A percentile compares a stretch with the other conserved stretches of the same genome.
phyloP scores from a whole-genome alignment of 2,888 invertebrate species.

The Caenorhabditis zanzibari region DNA sequence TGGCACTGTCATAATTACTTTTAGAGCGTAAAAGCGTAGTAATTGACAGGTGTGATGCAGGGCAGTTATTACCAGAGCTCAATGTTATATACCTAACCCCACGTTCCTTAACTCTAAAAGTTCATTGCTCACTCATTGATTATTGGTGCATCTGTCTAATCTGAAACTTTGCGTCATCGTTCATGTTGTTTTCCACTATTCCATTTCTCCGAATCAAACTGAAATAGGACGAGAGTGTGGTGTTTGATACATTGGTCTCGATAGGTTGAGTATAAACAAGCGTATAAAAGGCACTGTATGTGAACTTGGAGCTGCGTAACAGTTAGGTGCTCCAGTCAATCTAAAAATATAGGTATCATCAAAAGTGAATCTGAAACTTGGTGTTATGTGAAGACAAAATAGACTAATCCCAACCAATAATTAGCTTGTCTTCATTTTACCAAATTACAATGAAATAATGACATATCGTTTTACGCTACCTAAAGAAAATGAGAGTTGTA shows the following conservation, averaged over 20 bases:
- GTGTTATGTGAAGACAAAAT: no score
- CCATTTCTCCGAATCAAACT: background rate
- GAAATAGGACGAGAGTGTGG: background rate
- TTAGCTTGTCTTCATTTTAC: no score
- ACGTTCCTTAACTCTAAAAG: background rate
- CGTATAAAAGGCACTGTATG: background rate
- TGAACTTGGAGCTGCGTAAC: no score
- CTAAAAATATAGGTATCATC: no score
- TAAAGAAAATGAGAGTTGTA: no score
- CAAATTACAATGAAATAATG: no score
- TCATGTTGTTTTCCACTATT: background rate
- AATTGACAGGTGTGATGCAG: background rate
- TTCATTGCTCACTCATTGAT: constrained; percentile 1
- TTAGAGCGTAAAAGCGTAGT: constrained; percentile 5
- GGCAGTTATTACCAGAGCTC: background rate
- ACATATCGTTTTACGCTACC: no score
- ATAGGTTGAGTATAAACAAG: background rate
- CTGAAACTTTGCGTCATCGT: background rate
- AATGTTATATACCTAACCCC: background rate
- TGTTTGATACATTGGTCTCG: constrained; percentile 11
- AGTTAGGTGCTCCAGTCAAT: no score
- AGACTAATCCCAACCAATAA: no score
- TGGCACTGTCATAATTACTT: background rate
- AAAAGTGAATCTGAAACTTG: no score
- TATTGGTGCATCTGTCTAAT: constrained; percentile 13